Evolutionary conservation across 2,888 invertebrate species (phyloP), one percentile per base, ranked within the genome.

Genomic region (Dasypogon diadema): DNA sequence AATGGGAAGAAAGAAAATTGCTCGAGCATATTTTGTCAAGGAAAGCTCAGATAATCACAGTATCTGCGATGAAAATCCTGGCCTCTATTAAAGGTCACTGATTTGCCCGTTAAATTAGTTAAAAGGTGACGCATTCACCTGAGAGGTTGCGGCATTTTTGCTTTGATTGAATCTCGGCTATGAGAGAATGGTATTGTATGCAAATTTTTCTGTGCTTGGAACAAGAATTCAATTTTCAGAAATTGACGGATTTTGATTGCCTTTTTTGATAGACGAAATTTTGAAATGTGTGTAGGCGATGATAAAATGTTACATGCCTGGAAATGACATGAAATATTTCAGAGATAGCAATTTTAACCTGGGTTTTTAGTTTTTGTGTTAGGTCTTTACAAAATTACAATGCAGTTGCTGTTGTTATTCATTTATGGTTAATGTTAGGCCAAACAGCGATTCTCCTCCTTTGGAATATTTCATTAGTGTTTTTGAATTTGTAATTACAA

Each of bases 21-120:
- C 37, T 12, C 37, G 18, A 18, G 37, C n/a, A n/a, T 21, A 60
- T 37, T 60, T 60, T 60, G 60, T 60, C 60, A 60, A 60, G 60
- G 60, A 42, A 18, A 18, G 10, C 18, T 14, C 21, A 3, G 18
- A 60, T 16, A 37, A 58, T 58, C 16, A n/a, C n/a, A n/a, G n/a
- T 30, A 5, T 30, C 22, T 14, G 34, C 37, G 16, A 42, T 3
- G 37, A 10, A n/a, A 42, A 10, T 60, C 16, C 60, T 60, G 16
- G 37, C 21, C 18, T 30, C 18, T 34, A 37, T 26, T 21, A 12
- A 16, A 37, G 37, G 34, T 60, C 60, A 42, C n/a, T 37, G 12
- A 21, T 37, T 34, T 60, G 21, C 34, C 37, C 60, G 37, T 60
- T 60, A 60, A 37, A 16, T 21, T n/a, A 18, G 60, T 21, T 14